Evolutionary conservation across 2,113 vertebrate genomes (phyloP).

Genomic region (Paradisaea rubra): DNA sequence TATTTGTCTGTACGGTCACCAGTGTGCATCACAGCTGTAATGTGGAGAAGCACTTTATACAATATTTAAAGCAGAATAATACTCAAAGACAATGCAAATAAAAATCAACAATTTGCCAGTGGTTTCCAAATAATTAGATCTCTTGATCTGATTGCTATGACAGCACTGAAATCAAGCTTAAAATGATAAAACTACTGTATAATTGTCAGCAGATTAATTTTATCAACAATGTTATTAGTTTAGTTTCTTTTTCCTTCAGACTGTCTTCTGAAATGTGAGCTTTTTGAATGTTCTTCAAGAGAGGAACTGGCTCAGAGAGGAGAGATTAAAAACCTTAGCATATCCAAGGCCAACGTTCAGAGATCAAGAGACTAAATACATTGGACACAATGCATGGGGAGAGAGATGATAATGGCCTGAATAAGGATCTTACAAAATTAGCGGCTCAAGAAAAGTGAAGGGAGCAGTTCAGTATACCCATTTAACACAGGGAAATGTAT

Average conservation of each 20-base stretch:
- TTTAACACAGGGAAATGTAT: not conserved
- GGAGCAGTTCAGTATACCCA: not conserved
- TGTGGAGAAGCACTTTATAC: not conserved
- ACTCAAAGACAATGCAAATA: not conserved
- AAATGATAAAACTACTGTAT: not conserved
- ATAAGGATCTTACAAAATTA: not conserved
- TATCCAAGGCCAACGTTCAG: not conserved
- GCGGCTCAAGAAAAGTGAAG: not conserved
- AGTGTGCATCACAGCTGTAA: not conserved
- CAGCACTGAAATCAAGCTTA: not conserved
- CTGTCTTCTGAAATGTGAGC: not conserved
- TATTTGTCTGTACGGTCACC: not conserved
- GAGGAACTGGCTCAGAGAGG: not conserved
- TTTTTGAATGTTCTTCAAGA: not conserved
- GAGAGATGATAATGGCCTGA: not conserved
- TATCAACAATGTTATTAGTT: not conserved
- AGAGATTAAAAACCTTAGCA: not conserved
- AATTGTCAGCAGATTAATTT: not conserved
- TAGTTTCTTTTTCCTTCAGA: not conserved
- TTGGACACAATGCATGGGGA: not conserved
- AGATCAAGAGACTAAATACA: not conserved
- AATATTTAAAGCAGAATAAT: not conserved
- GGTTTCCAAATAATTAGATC: not conserved
- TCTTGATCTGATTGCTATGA: not conserved
- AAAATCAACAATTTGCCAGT: not conserved